These are phyloP conservation scores for Todus mexicanus DNA, from an alignment of 2,797 vertebrate genomes.

Conservation along the genomic window DNA sequence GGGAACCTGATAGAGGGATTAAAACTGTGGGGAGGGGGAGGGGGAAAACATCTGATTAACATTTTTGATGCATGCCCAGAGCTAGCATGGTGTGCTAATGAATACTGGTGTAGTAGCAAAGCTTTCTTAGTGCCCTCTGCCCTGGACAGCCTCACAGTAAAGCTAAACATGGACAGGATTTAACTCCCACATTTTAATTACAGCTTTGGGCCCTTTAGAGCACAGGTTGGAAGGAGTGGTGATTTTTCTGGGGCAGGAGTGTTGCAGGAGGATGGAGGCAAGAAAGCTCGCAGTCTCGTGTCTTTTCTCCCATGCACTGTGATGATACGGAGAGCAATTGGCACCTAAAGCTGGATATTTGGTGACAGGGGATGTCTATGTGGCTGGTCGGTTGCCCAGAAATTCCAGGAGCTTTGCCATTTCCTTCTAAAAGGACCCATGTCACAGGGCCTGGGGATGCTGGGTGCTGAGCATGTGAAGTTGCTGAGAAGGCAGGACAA, in stretches of 20 bases:
- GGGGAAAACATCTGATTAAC: background rate
- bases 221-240: background rate
- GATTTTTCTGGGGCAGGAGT: background rate
- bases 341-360: background rate
- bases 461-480: background rate
- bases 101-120: background rate
- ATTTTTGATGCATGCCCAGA: background rate
- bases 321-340: background rate
- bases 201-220: background rate
- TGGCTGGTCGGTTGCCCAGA: background rate
- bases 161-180: background rate
- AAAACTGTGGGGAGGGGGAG: background rate
- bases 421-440: background rate
- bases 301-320: background rate
- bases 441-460: background rate
- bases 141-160: background rate
- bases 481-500: background rate
- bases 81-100: background rate
- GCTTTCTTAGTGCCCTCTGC: background rate
- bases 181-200: background rate
- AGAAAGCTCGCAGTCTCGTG: background rate
- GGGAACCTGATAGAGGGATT: slow-evolving; percentile 37
- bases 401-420: background rate
- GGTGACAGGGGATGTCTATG: background rate
- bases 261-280: background rate